Conservation (phyloP, 2,888 invertebrate genomes). For the Acanthopleura granulata region DNA sequence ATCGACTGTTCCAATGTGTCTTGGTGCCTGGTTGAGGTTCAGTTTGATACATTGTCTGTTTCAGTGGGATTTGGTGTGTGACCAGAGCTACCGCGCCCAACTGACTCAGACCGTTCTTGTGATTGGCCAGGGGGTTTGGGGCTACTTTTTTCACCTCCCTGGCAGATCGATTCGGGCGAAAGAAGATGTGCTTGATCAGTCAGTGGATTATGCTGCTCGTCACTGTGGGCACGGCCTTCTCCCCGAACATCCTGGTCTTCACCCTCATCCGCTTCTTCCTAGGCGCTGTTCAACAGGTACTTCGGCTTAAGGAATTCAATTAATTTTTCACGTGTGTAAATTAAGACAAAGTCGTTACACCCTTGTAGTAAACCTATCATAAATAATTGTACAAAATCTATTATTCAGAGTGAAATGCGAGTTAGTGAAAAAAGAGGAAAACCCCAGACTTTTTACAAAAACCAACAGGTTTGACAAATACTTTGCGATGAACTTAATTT, state of each 20-base stretch:
- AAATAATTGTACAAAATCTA: no score
- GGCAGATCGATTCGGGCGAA: neutral
- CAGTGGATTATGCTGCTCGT: neutral
- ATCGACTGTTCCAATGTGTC: no score
- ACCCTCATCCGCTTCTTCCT: neutral
- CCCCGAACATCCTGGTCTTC: neutral
- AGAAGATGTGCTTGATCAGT: neutral
- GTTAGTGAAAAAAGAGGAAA: no score
- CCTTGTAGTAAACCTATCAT: no score
- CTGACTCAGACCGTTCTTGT: neutral
- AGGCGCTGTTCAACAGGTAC: neutral
- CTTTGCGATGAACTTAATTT: no score
- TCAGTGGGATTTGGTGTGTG: conserved; percentile 14
- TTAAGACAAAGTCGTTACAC: no score
- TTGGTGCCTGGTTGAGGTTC: no score
- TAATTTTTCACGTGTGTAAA: no score
- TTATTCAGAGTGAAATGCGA: no score
- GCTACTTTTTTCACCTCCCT: neutral
- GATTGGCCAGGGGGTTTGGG: neutral
- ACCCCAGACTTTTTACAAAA: no score
- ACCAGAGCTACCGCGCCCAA: neutral
- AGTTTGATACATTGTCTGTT: no score
- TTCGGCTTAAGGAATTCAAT: neutral
- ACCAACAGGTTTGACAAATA: no score
- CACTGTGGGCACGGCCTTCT: neutral